These are phyloP conservation scores for Sebastes fasciatus DNA, from an alignment of 2,113 vertebrate genomes.

Conservation along the genomic window DNA sequence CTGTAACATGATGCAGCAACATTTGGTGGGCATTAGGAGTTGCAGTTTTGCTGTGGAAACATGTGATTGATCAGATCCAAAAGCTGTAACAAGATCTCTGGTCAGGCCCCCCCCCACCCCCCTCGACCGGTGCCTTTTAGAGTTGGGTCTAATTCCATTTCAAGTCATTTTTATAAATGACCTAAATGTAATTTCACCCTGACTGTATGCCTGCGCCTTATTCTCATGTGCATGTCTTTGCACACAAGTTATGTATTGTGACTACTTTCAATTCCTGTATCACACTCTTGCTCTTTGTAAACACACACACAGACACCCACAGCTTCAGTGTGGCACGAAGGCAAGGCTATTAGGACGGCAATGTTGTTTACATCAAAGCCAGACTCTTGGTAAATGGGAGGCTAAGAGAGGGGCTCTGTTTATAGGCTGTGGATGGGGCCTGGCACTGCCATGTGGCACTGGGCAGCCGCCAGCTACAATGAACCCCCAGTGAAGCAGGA, in stretches of 20 bases:
- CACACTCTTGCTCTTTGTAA: background rate
- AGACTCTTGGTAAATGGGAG: conserved; percentile 26
- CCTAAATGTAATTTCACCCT: background rate
- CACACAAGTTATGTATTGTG: background rate
- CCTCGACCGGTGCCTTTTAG: background rate
- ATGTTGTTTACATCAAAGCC: conserved; percentile 35
- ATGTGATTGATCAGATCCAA: background rate
- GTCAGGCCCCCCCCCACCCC: background rate
- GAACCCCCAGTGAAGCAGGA: conserved; percentile 46
- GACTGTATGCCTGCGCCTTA: background rate
- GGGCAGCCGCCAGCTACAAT: conserved; percentile 47
- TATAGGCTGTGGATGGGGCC: conserved; percentile 34
- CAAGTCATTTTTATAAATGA: background rate
- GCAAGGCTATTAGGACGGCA: background rate
- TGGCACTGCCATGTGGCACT: conserved; percentile 71
- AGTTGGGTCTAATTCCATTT: background rate
- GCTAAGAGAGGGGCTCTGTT: conserved; percentile 21
- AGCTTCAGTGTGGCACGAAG: background rate
- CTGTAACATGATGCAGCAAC: background rate
- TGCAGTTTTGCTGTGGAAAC: background rate
- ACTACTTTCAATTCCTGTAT: background rate
- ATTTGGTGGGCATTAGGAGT: background rate
- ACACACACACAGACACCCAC: background rate
- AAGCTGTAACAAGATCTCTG: background rate
- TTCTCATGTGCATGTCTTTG: background rate